These are phyloP conservation scores for Oikopleura dioica DNA, from an alignment of 23 tunicate genomes.

Conservation along the genomic window DNA sequence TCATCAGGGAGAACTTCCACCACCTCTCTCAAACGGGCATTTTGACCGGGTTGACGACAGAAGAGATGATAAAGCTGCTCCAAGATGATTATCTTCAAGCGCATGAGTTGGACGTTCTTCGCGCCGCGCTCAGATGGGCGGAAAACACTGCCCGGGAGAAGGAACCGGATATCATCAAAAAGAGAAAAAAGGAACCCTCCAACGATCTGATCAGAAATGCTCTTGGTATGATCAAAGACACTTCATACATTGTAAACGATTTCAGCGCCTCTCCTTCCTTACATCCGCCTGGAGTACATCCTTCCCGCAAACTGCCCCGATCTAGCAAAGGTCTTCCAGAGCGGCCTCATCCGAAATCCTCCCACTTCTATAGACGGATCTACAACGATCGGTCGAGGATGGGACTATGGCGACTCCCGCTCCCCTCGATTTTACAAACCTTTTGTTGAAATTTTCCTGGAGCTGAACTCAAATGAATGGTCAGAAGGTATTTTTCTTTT, in stretches of 20 bases:
- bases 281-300: not conserved
- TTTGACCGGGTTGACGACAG: not conserved
- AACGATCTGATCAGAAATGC: not conserved
- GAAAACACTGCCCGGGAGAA: not conserved
- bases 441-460: not conserved
- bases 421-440: not conserved
- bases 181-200: not conserved
- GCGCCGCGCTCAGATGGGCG: not conserved
- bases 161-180: not conserved
- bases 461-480: not conserved
- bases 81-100: not conserved
- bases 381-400: not conserved
- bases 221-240: too few species aligned
- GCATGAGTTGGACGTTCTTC: not conserved
- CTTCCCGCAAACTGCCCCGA: not conserved
- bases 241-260: too few species aligned
- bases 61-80: not conserved
- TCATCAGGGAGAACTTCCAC: not conserved
- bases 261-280: not conserved
- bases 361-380: not conserved
- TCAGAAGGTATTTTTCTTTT: too few species aligned
- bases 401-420: not conserved
- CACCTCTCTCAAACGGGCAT: not conserved
- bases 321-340: not conserved
- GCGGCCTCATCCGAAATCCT: not conserved